Conservation (phyloP, 2,113 vertebrate genomes). For the Danio rerio region GRCz12tu NC_133197.1:20180001-20180500, state of each 20-base stretch:
- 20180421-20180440: background rate
- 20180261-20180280: slow-evolving; percentile 84
- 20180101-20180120: slow-evolving; percentile 86
- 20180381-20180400: slow-evolving; percentile 29
- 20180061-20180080: slow-evolving; percentile 87
- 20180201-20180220: background rate
- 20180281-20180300: slow-evolving; percentile 86
- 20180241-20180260: slow-evolving; percentile 92
- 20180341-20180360: slow-evolving; percentile 88
- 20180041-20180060: slow-evolving; percentile 84
- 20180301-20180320: slow-evolving; percentile 88
- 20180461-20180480: background rate
- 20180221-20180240: slow-evolving; percentile 77
- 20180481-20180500: background rate
- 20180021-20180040: background rate
- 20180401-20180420: slow-evolving; percentile 1
- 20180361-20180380: slow-evolving; percentile 61
- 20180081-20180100: slow-evolving; percentile 87
- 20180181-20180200: background rate
- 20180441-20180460: background rate
- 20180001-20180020: background rate
- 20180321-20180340: slow-evolving; percentile 80
- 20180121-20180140: slow-evolving; percentile 91
- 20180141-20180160: slow-evolving; percentile 81
- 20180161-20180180: background rate